These are phyloP conservation scores for Xiphophorus hellerii DNA, from an alignment of 2,113 vertebrate species.

Conservation along the genomic window DNA sequence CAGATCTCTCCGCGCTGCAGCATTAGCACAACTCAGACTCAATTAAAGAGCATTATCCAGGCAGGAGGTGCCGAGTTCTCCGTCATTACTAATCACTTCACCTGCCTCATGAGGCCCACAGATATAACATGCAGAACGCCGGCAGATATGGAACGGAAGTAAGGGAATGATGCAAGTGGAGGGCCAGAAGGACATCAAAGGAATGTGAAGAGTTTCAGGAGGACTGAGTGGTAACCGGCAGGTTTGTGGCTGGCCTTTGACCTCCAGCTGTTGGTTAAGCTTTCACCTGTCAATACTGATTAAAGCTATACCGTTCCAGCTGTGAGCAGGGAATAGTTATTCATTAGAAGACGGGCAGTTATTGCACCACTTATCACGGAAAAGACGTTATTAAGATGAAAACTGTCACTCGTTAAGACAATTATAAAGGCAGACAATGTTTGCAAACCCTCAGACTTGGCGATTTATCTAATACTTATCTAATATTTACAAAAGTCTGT, in stretches of 20 bases:
- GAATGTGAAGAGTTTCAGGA: background rate
- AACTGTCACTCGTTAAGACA: too few species aligned
- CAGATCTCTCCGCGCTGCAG: conserved; percentile 15
- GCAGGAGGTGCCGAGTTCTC: conserved; percentile 39
- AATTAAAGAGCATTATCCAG: conserved; percentile 62
- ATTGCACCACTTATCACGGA: too few species aligned
- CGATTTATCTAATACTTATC: too few species aligned
- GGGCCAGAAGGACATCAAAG: background rate
- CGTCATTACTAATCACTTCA: conserved; percentile 45
- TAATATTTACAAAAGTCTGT: too few species aligned
- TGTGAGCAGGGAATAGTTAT: background rate
- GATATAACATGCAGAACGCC: background rate
- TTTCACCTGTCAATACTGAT: background rate
- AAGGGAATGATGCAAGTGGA: conserved; percentile 1
- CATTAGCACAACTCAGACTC: conserved; percentile 43
- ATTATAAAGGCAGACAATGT: too few species aligned
- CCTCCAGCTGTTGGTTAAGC: background rate
- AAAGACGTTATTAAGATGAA: too few species aligned
- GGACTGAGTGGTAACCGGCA: background rate
- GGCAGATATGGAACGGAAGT: background rate
- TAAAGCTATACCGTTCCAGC: background rate
- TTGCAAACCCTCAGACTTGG: too few species aligned
- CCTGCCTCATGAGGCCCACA: conserved; percentile 15
- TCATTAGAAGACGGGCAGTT: too few species aligned
- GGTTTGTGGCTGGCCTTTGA: background rate